Evolutionary conservation across 1,140 invertebrate genomes (phyloP), one percentile per base, ranked within the genome.

Genomic region (Lasioglossum baleicum): DNA sequence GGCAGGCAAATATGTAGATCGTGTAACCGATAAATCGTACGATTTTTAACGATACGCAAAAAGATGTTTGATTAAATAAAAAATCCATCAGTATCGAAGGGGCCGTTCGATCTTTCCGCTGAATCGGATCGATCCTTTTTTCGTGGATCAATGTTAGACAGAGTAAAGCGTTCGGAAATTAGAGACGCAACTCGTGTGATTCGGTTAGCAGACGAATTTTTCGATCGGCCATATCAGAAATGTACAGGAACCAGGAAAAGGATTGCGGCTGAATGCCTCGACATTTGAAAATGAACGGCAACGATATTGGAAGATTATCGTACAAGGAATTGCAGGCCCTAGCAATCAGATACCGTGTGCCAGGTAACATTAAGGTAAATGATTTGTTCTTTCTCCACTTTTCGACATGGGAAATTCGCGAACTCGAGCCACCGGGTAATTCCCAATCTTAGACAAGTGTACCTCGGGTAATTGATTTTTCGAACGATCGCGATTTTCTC

Each of bases 321-420:
- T 92, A 92, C 82, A 91, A 90, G 68, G 88, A 92, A 75, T 84
- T 92, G 40, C 91, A 92, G 83, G 87, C 88, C 2, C 75, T 92
- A 44, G 91, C 91, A 60, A 63, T 87, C 10, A 81, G 80, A 73
- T 88, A 92, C 42, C 86, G 78, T 17, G 84, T 92, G 31, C 91
- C 91, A 35, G 89, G 90, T 58, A 92, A 92, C 82, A 91, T 92
- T 64, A 92, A 91, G 90, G 90, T 91, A 88, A 90, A 26, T 53
- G 26, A 63, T 26, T 58, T 26, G 53, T 51, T 35, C 7, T 77
- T 35, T 73, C 26, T 42, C 26, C 11, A 69, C n/a, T 10, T 20
- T 35, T 44, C 13, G 42, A 26, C n/a, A 13, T 35, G 17, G 53
- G 7, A 67, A 26, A 20, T 80, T 20, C 4, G 11, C 3, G 6